These are phyloP conservation scores for Andinoacara biseriatus DNA, from an alignment of 2,113 vertebrate genomes.

Conservation along the genomic window DNA sequence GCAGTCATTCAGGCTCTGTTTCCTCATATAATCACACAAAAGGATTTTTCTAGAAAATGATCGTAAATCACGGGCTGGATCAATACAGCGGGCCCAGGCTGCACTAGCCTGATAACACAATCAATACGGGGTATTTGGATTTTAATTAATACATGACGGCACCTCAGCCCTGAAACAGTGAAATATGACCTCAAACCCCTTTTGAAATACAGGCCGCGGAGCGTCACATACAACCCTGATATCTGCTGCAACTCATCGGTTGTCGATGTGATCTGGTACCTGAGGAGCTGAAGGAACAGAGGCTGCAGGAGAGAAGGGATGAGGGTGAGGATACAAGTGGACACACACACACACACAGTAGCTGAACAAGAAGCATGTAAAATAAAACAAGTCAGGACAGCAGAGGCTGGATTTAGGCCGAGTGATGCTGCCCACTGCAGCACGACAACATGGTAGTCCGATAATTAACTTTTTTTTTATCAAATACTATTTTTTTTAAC, in stretches of 20 bases:
- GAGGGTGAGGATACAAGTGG: neutral
- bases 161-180: constrained; percentile 85
- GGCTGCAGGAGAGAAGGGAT: neutral
- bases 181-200: constrained; percentile 88
- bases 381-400: neutral
- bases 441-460: neutral
- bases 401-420: neutral
- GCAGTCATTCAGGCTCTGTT: constrained; percentile 87
- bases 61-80: constrained; percentile 95
- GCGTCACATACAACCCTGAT: constrained; percentile 82
- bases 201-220: constrained; percentile 82
- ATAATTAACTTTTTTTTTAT: neutral
- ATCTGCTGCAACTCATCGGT: constrained; percentile 85
- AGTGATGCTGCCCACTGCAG: neutral
- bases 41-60: constrained; percentile 97
- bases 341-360: neutral
- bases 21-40: constrained; percentile 94
- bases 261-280: constrained; percentile 83
- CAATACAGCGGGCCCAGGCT: constrained; percentile 87
- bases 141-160: constrained; percentile 95
- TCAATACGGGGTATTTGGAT: constrained; percentile 98
- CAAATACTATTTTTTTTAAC: neutral
- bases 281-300: constrained; percentile 53
- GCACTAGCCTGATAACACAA: constrained; percentile 93
- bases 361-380: neutral